Evolutionary conservation across 2,888 invertebrate genomes (phyloP).

Genomic region (Antheraea assamensis): DNA sequence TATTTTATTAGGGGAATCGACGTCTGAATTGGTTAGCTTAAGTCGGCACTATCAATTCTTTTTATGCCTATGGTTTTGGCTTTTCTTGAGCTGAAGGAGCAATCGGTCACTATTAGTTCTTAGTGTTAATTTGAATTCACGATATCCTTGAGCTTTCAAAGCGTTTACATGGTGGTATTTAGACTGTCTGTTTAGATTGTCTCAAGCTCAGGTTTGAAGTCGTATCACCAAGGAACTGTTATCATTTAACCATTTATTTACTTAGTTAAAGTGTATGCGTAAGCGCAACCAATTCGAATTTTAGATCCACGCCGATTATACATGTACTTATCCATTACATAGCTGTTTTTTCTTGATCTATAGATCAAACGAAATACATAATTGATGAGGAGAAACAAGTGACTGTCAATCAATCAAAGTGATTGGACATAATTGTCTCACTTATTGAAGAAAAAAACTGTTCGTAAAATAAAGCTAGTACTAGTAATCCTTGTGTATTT

Average conservation of each 20-base stretch:
- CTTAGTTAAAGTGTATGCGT: not conserved
- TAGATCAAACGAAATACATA: conserved; percentile 8
- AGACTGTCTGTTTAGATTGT: not conserved
- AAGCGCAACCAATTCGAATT: not conserved
- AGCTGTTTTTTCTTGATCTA: conserved; percentile 11
- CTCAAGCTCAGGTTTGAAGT: not conserved
- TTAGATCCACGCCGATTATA: not conserved
- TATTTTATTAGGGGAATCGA: conserved; percentile 54
- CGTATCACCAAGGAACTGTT: not conserved
- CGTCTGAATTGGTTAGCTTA: conserved; percentile 56
- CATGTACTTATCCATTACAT: conserved; percentile 8
- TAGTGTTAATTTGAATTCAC: not conserved
- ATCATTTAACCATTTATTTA: not conserved
- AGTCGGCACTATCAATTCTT: not conserved
- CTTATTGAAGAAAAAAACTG: not conserved
- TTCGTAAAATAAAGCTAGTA: not conserved
- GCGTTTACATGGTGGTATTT: not conserved
- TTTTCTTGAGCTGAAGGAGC: not conserved
- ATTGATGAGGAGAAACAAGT: conserved; percentile 17
- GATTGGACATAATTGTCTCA: conserved; percentile 12
- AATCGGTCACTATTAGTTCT: not conserved
- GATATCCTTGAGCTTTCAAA: not conserved
- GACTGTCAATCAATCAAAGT: conserved; percentile 18
- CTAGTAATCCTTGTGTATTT: not conserved
- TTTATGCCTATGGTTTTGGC: not conserved